These are phyloP conservation scores for Nylanderia fulva DNA, from an alignment of 1,140 invertebrate genomes.

Conservation along the genomic window DNA sequence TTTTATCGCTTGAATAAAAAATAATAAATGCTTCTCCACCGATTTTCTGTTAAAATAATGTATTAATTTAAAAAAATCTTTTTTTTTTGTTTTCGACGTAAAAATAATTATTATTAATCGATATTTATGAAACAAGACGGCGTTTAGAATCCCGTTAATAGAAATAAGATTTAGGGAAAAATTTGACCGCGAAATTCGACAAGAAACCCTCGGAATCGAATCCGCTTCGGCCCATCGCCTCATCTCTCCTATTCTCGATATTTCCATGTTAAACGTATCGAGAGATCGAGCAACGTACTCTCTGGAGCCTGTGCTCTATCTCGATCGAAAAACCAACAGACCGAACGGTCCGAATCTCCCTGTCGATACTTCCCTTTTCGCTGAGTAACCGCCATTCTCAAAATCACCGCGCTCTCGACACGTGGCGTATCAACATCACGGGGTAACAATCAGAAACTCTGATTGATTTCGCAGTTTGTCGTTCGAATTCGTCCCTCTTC, in stretches of 20 bases:
- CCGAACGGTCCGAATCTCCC: conserved; percentile 47
- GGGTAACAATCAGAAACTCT: conserved; percentile 78
- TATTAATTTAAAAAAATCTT: too few relatives aligned
- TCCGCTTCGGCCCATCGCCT: background rate
- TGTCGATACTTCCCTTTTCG: conserved; percentile 45
- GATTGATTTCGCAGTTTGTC: conserved; percentile 78
- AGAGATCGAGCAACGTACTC: background rate
- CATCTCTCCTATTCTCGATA: background rate
- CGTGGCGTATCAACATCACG: conserved; percentile 78
- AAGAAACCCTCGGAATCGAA: background rate
- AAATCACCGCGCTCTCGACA: conserved; percentile 40
- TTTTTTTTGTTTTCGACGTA: too few relatives aligned
- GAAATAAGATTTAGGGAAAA: too few relatives aligned
- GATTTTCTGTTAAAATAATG: too few relatives aligned
- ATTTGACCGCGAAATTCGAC: background rate
- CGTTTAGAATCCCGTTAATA: too few relatives aligned
- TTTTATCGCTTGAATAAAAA: too few relatives aligned
- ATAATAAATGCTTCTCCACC: too few relatives aligned
- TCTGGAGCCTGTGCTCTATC: conserved; percentile 36
- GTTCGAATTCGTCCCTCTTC: conserved; percentile 19
- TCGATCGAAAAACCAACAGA: conserved; percentile 43
- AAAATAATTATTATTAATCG: too few relatives aligned
- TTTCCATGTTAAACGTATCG: background rate
- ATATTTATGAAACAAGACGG: too few relatives aligned
- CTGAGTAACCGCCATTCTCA: conserved; percentile 47